phyloP scores from a whole-genome alignment of 2,888 invertebrate genomes.

The Eupithecia subumbrata region DNA sequence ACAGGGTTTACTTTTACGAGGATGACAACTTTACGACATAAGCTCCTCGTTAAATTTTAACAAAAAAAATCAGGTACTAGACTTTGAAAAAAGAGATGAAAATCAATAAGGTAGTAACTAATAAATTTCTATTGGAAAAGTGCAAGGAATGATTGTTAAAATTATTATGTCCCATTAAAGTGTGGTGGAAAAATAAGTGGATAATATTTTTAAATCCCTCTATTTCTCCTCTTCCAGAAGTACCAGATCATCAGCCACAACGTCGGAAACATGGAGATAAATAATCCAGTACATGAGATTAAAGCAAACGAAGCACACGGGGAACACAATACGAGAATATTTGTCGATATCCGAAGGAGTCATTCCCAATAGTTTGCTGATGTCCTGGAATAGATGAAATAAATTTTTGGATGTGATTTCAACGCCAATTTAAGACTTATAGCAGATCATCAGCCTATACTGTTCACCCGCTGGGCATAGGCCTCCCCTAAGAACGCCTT shows the following conservation, averaged over 20 bases:
- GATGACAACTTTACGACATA: neutral
- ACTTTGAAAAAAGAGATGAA: too few relatives aligned
- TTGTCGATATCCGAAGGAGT: slow-evolving; percentile 99
- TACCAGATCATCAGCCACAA: slow-evolving; percentile 96
- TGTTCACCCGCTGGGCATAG: neutral
- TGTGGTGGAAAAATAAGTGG: slow-evolving; percentile 72
- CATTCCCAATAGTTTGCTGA: slow-evolving; percentile 95
- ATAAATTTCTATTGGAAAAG: slow-evolving; percentile 10
- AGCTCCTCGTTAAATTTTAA: too few relatives aligned
- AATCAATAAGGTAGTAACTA: neutral
- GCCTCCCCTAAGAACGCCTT: neutral
- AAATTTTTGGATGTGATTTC: neutral
- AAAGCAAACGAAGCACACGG: slow-evolving; percentile 99
- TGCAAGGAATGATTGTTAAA: slow-evolving; percentile 56
- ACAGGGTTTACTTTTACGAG: too few relatives aligned
- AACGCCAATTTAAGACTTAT: neutral
- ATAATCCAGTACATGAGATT: slow-evolving; percentile 99
- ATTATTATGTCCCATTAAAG: slow-evolving; percentile 61
- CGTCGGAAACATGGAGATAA: slow-evolving; percentile 97
- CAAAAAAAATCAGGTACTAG: too few relatives aligned
- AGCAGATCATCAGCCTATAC: neutral
- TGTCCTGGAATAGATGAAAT: slow-evolving; percentile 83
- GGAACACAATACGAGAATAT: slow-evolving; percentile 99
- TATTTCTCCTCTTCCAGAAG: slow-evolving; percentile 88
- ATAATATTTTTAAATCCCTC: slow-evolving; percentile 65